A percentile compares a stretch with the other conserved stretches of the same genome.
Conservation (phyloP, 2,113 vertebrate species). For the Mionectes macconnelli region DNA sequence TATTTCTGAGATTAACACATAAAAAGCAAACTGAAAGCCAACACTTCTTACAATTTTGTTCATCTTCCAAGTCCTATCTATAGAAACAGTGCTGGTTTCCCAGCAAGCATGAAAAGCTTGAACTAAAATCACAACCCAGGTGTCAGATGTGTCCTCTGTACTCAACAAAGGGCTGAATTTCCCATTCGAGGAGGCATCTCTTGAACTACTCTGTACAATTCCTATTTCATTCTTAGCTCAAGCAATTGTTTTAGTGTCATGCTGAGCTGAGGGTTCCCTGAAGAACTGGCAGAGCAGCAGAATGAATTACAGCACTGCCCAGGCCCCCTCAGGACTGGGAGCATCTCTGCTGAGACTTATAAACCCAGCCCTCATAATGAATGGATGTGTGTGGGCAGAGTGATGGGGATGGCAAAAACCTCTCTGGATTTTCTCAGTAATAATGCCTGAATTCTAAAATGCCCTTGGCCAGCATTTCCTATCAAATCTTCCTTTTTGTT, state of each 20-base stretch:
- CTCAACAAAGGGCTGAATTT: not conserved
- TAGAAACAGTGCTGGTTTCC: not conserved
- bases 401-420: not conserved
- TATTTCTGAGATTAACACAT: not conserved
- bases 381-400: not conserved
- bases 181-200: not conserved
- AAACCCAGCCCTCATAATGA: not conserved
- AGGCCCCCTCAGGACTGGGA: not conserved
- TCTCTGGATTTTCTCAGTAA: not conserved
- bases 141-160: not conserved
- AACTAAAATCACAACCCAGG: not conserved
- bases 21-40: not conserved
- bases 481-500: not conserved
- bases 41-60: not conserved
- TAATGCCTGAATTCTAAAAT: not conserved
- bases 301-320: not conserved
- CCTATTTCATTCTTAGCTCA: not conserved
- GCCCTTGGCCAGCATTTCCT: not conserved
- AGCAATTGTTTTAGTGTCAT: not conserved
- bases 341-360: not conserved
- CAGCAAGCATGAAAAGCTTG: not conserved
- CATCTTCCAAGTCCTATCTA: not conserved
- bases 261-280: not conserved
- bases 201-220: not conserved
- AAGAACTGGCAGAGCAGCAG: not conserved